These are phyloP conservation scores for Onychomys torridus DNA, from an alignment of 2,797 vertebrate genomes.

Conservation along the genomic window DNA sequence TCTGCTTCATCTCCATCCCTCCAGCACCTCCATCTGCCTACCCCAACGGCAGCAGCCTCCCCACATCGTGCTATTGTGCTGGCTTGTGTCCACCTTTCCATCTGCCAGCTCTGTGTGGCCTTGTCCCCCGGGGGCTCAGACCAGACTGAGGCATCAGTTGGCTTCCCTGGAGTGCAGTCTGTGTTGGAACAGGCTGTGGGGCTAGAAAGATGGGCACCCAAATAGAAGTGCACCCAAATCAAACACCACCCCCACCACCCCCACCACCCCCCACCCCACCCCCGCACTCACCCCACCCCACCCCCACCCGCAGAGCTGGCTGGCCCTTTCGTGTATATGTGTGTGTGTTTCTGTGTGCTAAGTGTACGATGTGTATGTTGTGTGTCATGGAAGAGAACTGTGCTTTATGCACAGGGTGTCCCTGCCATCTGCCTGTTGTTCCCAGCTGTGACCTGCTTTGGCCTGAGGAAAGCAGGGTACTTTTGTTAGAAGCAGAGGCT, in stretches of 20 bases:
- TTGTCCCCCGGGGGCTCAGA: background rate
- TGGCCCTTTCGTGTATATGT: background rate
- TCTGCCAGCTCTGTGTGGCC: conserved; percentile 4
- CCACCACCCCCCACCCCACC: background rate
- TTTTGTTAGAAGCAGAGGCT: background rate
- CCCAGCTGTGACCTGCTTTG: conserved; percentile 74
- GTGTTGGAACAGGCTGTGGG: background rate
- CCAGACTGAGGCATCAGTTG: background rate
- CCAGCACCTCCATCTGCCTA: background rate
- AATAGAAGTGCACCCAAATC: background rate
- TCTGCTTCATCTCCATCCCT: background rate
- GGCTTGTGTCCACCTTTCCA: background rate
- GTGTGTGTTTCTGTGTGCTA: too few relatives aligned
- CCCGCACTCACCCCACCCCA: too few relatives aligned
- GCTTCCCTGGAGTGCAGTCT: background rate
- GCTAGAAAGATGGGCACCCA: background rate
- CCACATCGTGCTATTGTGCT: background rate
- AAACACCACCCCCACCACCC: background rate
- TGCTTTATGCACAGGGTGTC: background rate
- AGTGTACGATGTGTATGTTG: background rate
- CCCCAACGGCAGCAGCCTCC: background rate
- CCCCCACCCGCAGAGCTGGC: background rate
- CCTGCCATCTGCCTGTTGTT: background rate
- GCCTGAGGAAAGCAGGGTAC: conserved; percentile 63
- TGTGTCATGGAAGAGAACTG: background rate